phyloP scores from a whole-genome alignment of 2,888 invertebrate genomes.

The Mystacides longicornis region DNA sequence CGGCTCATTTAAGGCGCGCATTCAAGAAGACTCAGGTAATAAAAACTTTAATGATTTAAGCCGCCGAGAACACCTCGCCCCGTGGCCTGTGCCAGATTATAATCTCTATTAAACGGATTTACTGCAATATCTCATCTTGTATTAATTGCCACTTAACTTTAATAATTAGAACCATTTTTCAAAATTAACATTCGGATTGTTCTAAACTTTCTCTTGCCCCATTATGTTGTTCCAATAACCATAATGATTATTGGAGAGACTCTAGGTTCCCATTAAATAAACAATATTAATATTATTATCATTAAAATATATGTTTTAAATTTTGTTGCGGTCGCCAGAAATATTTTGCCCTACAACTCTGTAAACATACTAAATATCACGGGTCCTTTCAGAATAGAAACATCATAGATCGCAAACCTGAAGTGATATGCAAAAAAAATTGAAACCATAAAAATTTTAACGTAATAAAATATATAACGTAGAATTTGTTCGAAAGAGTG shows the following conservation, averaged over 20 bases:
- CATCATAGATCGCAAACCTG: too few relatives aligned
- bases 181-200: not conserved
- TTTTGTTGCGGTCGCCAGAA: too few relatives aligned
- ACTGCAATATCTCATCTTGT: conserved; percentile 2
- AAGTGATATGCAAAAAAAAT: too few relatives aligned
- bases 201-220: not conserved
- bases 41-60: conserved; percentile 26
- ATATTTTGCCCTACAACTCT: too few relatives aligned
- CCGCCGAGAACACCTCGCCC: conserved; percentile 9
- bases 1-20: conserved; percentile 27
- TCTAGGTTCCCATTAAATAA: not conserved
- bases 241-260: too few relatives aligned
- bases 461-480: too few relatives aligned
- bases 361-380: too few relatives aligned
- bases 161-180: conserved; percentile 2
- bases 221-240: not conserved
- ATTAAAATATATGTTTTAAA: not conserved
- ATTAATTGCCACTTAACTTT: conserved; percentile 7
- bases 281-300: not conserved
- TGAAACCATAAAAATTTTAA: too few relatives aligned
- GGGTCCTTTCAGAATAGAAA: too few relatives aligned
- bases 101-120: conserved; percentile 1
- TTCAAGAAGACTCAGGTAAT: conserved; percentile 26
- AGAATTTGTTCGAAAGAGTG: too few relatives aligned
- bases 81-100: conserved; percentile 14